Evolutionary conservation across 2,888 invertebrate species (phyloP).

Genomic region (Lasioglossum figueresi): DNA sequence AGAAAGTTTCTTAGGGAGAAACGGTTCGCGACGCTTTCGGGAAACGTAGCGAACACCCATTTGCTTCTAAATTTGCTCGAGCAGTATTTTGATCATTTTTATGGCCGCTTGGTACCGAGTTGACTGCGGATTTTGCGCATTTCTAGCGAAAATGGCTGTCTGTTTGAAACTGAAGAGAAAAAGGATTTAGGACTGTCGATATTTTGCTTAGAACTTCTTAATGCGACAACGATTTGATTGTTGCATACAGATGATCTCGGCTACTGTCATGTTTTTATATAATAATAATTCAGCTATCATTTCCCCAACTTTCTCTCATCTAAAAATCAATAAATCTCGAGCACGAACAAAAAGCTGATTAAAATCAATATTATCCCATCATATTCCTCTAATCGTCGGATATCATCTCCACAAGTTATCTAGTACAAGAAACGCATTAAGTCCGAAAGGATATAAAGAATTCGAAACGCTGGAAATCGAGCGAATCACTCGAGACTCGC

Average conservation of each 20-base stretch:
- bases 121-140: not conserved
- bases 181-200: not conserved
- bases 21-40: not conserved
- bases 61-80: not conserved
- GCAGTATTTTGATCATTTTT: not conserved
- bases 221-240: not conserved
- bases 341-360: not conserved
- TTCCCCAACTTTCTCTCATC: not conserved
- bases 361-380: not conserved
- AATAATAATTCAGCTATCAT: not conserved
- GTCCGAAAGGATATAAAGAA: not conserved
- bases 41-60: not conserved
- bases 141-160: not conserved
- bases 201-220: not conserved
- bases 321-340: not conserved
- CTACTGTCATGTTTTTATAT: no score
- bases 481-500: not conserved
- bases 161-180: not conserved
- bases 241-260: no score
- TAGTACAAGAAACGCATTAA: not conserved
- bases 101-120: not conserved
- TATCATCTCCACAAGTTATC: not conserved
- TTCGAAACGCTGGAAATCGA: not conserved
- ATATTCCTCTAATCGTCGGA: not conserved
- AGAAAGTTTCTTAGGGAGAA: not conserved